Conservation (phyloP, 2,113 vertebrate species). For the Colinus virginianus region DNA sequence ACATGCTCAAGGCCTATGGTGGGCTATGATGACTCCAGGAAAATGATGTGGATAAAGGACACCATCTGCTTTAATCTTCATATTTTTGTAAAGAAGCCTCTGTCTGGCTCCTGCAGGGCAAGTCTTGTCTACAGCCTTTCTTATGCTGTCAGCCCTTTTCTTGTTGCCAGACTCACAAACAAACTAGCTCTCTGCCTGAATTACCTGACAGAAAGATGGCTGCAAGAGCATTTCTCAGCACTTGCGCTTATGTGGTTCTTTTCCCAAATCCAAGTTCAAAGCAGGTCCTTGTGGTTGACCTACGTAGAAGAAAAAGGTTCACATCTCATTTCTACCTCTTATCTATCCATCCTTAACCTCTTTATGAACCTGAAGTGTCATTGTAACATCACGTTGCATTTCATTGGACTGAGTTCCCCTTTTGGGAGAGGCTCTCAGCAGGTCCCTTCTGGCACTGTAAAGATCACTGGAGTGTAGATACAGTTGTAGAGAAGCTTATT, state of each 20-base stretch:
- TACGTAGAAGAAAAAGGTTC: neutral
- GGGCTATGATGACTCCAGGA: neutral
- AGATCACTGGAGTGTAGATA: neutral
- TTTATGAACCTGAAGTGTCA: neutral
- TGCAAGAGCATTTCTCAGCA: neutral
- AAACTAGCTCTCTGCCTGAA: neutral
- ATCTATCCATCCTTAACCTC: neutral
- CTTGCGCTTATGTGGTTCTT: neutral
- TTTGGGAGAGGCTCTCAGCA: neutral
- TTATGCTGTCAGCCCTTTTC: constrained; percentile 11
- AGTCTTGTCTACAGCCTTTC: neutral
- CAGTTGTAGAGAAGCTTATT: neutral
- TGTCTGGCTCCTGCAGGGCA: neutral
- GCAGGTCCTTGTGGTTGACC: neutral
- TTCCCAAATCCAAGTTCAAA: neutral
- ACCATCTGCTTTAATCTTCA: neutral
- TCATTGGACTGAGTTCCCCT: neutral
- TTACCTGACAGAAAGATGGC: neutral
- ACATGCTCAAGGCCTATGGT: constrained; percentile 24
- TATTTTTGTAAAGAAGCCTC: constrained; percentile 4
- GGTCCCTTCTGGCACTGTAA: neutral
- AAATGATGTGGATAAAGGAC: constrained; percentile 1
- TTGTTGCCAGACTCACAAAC: neutral
- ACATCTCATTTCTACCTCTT: neutral
- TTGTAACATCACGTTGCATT: neutral